Conservation (phyloP, 2,113 vertebrate genomes). For the Oncorhynchus gorbuscha region DNA sequence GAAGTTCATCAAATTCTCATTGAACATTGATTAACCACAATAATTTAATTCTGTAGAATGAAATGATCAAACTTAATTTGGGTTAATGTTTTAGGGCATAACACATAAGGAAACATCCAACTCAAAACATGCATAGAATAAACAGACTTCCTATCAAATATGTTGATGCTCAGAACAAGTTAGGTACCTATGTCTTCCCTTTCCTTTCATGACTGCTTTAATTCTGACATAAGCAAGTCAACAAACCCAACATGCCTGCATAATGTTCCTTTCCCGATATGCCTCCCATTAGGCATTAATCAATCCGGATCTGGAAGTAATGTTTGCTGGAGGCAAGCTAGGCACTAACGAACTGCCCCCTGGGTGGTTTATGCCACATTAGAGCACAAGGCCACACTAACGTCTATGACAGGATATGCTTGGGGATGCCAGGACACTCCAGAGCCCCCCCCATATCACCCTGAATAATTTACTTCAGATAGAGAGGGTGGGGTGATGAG, state of each 20-base stretch:
- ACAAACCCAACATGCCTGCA: not conserved
- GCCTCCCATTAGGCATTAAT: constrained; percentile 38
- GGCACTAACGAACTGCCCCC: constrained; percentile 7
- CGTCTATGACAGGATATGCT: not conserved
- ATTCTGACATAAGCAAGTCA: no score
- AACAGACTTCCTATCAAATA: no score
- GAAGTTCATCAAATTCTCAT: no score
- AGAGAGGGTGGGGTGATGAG: constrained; percentile 1
- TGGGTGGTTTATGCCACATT: constrained; percentile 16
- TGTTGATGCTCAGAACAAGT: no score
- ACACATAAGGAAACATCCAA: no score
- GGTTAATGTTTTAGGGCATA: no score
- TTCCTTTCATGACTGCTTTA: no score
- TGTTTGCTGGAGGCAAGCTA: constrained; percentile 28
- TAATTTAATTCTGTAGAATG: no score
- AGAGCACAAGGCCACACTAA: constrained; percentile 8
- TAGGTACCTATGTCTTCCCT: no score
- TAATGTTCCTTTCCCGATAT: constrained; percentile 34
- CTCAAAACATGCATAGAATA: no score
- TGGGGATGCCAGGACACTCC: constrained; percentile 1
- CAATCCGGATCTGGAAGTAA: constrained; percentile 21
- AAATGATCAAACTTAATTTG: no score
- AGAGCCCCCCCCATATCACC: constrained; percentile 20
- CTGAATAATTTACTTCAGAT: constrained; percentile 22
- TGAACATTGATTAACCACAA: no score